Conservation (phyloP, 1,140 invertebrate genomes). For the Halesus radiatus region DNA sequence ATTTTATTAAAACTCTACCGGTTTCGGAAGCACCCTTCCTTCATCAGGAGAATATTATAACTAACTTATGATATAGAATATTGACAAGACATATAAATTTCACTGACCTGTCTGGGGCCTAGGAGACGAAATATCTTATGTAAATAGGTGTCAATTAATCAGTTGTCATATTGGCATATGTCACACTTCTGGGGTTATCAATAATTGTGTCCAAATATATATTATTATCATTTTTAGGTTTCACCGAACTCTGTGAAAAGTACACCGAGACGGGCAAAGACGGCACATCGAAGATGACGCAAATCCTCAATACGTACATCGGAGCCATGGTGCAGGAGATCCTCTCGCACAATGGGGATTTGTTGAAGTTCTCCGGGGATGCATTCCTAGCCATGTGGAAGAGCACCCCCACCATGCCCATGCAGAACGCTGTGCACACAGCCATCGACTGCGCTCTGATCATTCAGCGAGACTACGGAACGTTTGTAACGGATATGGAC, state of each 20-base stretch:
- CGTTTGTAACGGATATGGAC: slow-evolving; percentile 73
- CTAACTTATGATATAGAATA: too few relatives aligned
- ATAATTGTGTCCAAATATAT: too few relatives aligned
- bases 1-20: too few relatives aligned
- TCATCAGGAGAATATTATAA: too few relatives aligned
- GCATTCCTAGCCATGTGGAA: slow-evolving; percentile 77
- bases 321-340: slow-evolving; percentile 78
- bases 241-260: slow-evolving; percentile 75
- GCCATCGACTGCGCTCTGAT: slow-evolving; percentile 75
- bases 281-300: slow-evolving; percentile 75
- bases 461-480: slow-evolving; percentile 76
- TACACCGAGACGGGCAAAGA: slow-evolving; percentile 73
- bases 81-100: neutral
- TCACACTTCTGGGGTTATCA: neutral
- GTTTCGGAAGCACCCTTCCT: too few relatives aligned
- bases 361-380: slow-evolving; percentile 79
- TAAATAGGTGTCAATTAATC: neutral
- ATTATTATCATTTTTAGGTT: slow-evolving; percentile 67
- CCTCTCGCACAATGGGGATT: slow-evolving; percentile 74
- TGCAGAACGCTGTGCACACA: slow-evolving; percentile 72
- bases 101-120: neutral
- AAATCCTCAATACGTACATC: slow-evolving; percentile 76
- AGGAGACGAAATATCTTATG: neutral
- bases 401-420: slow-evolving; percentile 64
- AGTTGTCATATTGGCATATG: neutral